Percentiles rank a stretch among this genome's conserved stretches.
These are phyloP conservation scores for Oryzias woworae DNA, from an alignment of 2,113 vertebrate genomes.

Conservation along the genomic window DNA sequence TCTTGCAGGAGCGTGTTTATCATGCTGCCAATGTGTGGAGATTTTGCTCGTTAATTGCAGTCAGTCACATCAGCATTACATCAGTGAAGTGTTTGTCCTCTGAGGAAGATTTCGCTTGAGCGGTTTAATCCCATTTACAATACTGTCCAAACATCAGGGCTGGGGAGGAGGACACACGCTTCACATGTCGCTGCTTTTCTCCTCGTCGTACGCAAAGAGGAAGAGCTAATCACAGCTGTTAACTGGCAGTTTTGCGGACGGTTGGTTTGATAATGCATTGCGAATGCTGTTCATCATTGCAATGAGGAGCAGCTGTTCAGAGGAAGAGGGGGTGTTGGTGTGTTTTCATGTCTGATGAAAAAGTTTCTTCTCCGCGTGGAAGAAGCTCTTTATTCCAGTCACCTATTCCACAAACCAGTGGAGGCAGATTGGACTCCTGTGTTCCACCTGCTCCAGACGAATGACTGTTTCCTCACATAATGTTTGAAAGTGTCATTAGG, in stretches of 20 bases:
- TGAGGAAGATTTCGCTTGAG: conserved; percentile 3
- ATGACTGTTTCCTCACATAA: conserved; percentile 16
- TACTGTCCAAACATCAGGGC: conserved; percentile 10
- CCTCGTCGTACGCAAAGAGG: not conserved
- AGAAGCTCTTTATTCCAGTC: not conserved
- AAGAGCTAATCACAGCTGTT: conserved; percentile 7
- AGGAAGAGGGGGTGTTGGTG: too few species aligned
- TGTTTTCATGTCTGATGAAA: conserved; percentile 14
- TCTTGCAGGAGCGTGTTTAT: not conserved
- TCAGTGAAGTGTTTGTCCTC: conserved; percentile 6
- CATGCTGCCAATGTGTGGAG: not conserved
- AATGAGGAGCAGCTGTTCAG: not conserved
- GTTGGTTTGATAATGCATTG: conserved; percentile 37
- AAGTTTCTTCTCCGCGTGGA: too few species aligned
- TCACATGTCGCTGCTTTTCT: not conserved
- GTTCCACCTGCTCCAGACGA: conserved; percentile 37
- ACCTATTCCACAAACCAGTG: not conserved
- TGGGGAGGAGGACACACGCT: conserved; percentile 2
- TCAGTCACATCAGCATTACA: conserved; percentile 11
- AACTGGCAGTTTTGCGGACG: conserved; percentile 36
- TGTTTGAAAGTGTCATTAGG: conserved; percentile 39
- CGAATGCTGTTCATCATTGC: conserved; percentile 27
- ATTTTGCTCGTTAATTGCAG: conserved; percentile 12
- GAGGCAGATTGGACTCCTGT: not conserved
- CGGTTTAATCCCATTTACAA: not conserved